These are phyloP conservation scores for Oithona nana DNA, from an alignment of 2,888 invertebrate genomes.

Conservation along the genomic window DNA sequence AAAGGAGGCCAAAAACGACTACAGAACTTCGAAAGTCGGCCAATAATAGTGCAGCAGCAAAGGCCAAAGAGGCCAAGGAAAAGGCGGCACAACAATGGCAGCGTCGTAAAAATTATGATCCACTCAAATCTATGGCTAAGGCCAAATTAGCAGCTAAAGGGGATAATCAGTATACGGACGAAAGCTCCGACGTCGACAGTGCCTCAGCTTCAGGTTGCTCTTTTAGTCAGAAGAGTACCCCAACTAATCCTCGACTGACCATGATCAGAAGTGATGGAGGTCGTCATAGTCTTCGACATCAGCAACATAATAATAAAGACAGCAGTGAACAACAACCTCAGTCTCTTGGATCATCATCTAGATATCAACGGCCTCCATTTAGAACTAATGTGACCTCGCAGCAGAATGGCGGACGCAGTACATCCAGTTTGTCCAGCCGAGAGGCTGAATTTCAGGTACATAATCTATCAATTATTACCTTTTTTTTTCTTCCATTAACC, in stretches of 20 bases:
- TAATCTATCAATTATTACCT: no score
- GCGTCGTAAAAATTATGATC: slow-evolving; percentile 5
- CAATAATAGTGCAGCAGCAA: not conserved
- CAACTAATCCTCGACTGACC: not conserved
- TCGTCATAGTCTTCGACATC: not conserved
- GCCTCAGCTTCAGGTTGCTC: no score
- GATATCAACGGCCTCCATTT: not conserved
- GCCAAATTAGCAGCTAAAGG: not conserved
- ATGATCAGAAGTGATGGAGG: not conserved
- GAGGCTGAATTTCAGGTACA: slow-evolving; percentile 10
- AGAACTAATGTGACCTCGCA: not conserved
- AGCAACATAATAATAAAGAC: not conserved
- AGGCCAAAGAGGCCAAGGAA: not conserved
- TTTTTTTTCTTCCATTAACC: no score
- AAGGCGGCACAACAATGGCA: not conserved
- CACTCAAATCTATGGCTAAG: not conserved
- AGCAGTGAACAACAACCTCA: not conserved
- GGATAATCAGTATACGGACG: not conserved
- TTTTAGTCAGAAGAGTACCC: not conserved
- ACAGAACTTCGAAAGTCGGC: not conserved
- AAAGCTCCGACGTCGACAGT: not conserved
- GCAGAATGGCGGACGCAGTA: not conserved
- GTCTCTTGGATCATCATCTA: not conserved
- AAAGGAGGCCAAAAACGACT: not conserved
- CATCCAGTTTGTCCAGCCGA: slow-evolving; percentile 3